Conservation (phyloP, 2,113 vertebrate species). For the Tenrec ecaudatus region DNA sequence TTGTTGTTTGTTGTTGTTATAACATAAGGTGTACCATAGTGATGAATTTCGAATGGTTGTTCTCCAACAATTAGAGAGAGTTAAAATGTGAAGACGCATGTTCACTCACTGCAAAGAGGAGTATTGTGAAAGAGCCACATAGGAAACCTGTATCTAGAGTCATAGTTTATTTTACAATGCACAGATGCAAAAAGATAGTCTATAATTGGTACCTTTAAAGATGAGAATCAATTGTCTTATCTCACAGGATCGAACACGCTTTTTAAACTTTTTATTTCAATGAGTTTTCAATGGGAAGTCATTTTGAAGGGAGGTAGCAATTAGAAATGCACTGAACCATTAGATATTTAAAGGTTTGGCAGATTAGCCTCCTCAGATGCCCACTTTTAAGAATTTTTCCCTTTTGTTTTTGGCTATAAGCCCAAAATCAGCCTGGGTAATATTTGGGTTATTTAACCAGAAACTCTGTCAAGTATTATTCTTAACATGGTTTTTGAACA, state of each 20-base stretch:
- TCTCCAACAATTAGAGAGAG: neutral
- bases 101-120: neutral
- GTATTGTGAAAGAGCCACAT: neutral
- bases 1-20: too few species aligned
- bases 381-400: slow-evolving; percentile 22
- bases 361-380: slow-evolving; percentile 58
- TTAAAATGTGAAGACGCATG: neutral
- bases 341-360: slow-evolving; percentile 69
- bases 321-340: slow-evolving; percentile 68
- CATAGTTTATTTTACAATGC: neutral
- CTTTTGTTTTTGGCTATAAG: too few species aligned
- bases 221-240: slow-evolving; percentile 57
- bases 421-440: neutral
- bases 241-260: neutral
- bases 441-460: slow-evolving; percentile 32
- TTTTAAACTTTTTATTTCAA: neutral
- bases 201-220: slow-evolving; percentile 44
- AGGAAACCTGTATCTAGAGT: neutral
- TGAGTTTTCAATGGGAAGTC: slow-evolving; percentile 8
- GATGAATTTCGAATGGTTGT: neutral
- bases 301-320: slow-evolving; percentile 65
- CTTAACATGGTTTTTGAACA: neutral
- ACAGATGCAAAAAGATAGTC: slow-evolving; percentile 54
- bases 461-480: neutral
- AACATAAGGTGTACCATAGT: neutral